Evolutionary conservation across 2,113 vertebrate genomes (phyloP), one percentile per base, ranked within the genome.

Genomic region (Morone chrysops): DNA sequence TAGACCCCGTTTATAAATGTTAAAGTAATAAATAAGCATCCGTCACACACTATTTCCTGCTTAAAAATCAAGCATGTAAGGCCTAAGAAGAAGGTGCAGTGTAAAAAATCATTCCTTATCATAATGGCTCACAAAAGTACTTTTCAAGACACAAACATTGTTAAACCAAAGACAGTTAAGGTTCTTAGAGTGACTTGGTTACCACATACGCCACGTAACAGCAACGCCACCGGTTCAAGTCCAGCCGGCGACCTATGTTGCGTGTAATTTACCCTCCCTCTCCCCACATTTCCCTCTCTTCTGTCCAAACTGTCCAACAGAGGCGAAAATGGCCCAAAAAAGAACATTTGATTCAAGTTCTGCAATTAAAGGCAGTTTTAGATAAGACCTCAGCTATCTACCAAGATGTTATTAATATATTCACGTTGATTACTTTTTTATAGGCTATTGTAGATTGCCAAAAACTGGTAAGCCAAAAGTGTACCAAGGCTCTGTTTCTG

Each of bases 11-110:
- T 38, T 61, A 65, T 38, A 0, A 22, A 25, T 65, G 7, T 63
- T 5, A 62, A 74, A 48, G 8, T 47, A 74, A 83, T 84, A 86
- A 71, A 80, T 70, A 67, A 60, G 1, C 74, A 76, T 17, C 70
- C 70, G 65, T 61, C 78, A 86, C 57, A 80, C 5, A 10, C 45
- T 6, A 47, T 22, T 53, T 38, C 17, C 40, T 75, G 47, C 43
- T 18, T 60, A 50, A 31, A 78, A 88, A 31, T 48, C 17, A 80
- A 68, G 9, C 8, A 70, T 40, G 4, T 83, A 61, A 84, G 82
- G 70, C 63, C 7, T 40, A 22, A 51, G 63, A 70, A 61, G 20
- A 9, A 62, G 16, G 73, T 41, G 40, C 20, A 54, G 8, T 43
- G 38, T 43, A 45, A 67, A 4, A 54, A 57, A 80, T 16, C 8